Evolutionary conservation across 2,888 invertebrate genomes (phyloP).

Genomic region (Polyommatus icarus): DNA sequence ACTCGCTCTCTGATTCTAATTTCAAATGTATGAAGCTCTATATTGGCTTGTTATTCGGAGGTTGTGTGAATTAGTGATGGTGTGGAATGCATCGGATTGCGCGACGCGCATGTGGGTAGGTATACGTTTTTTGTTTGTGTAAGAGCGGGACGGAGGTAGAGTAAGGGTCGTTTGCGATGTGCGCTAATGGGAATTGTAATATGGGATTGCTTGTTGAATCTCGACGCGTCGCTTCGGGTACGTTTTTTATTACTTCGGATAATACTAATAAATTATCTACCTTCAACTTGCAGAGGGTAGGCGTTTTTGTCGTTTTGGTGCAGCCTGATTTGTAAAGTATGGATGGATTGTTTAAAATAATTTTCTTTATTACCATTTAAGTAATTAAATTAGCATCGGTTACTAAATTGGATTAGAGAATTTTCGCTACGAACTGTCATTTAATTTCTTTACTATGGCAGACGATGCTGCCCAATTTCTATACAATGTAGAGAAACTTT

Average conservation of each 20-base stretch:
- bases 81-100: constrained; percentile 76
- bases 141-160: constrained; percentile 57
- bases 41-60: constrained; percentile 44
- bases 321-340: constrained; percentile 14
- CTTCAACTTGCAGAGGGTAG: constrained; percentile 1
- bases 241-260: constrained; percentile 36
- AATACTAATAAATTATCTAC: constrained; percentile 27
- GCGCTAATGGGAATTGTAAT: constrained; percentile 72
- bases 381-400: not conserved
- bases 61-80: constrained; percentile 55
- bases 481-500: no score
- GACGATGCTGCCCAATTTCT: no score
- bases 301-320: constrained; percentile 21
- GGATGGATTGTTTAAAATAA: not conserved
- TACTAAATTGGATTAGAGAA: not conserved
- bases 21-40: constrained; percentile 45
- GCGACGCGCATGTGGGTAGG: constrained; percentile 63
- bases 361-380: not conserved
- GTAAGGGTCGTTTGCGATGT: constrained; percentile 69
- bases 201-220: constrained; percentile 48
- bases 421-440: not conserved
- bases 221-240: constrained; percentile 36
- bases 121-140: constrained; percentile 73
- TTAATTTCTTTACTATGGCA: no score
- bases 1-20: constrained; percentile 51